Evolutionary conservation across 2,797 vertebrate genomes (phyloP), one percentile per base, ranked within the genome.

Genomic region (Leptodactylus fallax): DNA sequence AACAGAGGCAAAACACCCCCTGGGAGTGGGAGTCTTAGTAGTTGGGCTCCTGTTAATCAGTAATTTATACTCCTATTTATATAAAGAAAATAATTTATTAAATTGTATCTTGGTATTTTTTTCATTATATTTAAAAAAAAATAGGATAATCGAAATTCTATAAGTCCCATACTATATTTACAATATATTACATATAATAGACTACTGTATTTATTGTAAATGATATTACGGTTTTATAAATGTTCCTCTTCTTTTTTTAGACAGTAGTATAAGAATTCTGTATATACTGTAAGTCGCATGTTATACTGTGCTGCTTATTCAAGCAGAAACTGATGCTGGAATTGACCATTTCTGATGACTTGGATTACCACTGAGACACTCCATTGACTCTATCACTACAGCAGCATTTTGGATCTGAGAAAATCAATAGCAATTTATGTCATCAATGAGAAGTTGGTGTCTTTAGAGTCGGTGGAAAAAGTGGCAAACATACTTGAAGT

Each of bases 401-500:
- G 9, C 3, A 53, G 56, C 55, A 63, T 85, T 60, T 45, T 67
- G 49, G 11, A 79, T 63, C 65, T 49, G 67, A 72, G 25, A 86
- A 86, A 86, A 86, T 79, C 85, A 86, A 86, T 86, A 86, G 49
- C 85, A 69, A 86, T 86, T 79, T 86, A 79, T 79, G 77, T 79
- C 77, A 67, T 56, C 51, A 79, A 79, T 79, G 23, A 47, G 60
- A 79, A 86, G 17, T 25, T 23, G 61, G 51, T 65, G 60, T 63
- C 84, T 79, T 74, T 51, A 63, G 36, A 85, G 72, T 23, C 17
- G n/a, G 8, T 51, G n/a, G 23, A 27, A 72, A 84, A 77, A 60
- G 47, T 36, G 27, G 83, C n/a, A 60, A 85, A 77, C 27, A 25
- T 25, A 61, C 36, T 63, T 77, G 58, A 72, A 49, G 58, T 85